Evolutionary conservation across 2,797 vertebrate species (phyloP).

Genomic region (Urosaurus nigricauda): DNA sequence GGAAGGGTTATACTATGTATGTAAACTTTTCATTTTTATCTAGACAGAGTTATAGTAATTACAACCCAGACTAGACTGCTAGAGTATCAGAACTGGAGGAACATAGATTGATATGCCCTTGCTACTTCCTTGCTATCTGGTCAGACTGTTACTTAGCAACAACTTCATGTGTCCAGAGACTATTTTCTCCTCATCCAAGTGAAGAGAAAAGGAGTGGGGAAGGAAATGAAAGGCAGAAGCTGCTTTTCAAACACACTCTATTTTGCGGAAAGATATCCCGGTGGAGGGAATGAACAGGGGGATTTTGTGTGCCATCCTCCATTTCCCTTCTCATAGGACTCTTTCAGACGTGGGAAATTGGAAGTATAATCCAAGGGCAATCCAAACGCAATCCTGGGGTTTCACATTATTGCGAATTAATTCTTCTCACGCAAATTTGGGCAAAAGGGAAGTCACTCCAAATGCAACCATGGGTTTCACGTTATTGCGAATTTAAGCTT

Average conservation of each 20-base stretch:
- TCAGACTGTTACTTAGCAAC: constrained; percentile 23
- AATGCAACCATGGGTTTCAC: too few relatives aligned
- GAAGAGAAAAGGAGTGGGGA: background rate
- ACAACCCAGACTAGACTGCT: background rate
- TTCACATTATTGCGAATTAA: too few relatives aligned
- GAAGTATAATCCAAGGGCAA: too few relatives aligned
- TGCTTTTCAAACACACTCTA: background rate
- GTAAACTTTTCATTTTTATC: background rate
- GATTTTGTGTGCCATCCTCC: background rate
- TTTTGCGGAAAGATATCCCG: background rate
- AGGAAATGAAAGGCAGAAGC: background rate
- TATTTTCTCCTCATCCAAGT: background rate
- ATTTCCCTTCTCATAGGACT: background rate
- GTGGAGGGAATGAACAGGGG: background rate
- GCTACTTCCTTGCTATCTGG: background rate
- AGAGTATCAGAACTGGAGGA: background rate
- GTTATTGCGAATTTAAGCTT: too few relatives aligned
- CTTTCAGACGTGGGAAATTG: too few relatives aligned
- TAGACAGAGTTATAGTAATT: background rate
- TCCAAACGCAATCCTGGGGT: too few relatives aligned
- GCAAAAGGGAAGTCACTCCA: too few relatives aligned
- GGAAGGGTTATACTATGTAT: background rate
- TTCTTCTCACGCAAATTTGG: too few relatives aligned
- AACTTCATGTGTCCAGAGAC: background rate
- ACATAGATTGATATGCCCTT: background rate